Conservation (phyloP, 2,797 vertebrate genomes). For the Adrianichthys oophorus region DNA sequence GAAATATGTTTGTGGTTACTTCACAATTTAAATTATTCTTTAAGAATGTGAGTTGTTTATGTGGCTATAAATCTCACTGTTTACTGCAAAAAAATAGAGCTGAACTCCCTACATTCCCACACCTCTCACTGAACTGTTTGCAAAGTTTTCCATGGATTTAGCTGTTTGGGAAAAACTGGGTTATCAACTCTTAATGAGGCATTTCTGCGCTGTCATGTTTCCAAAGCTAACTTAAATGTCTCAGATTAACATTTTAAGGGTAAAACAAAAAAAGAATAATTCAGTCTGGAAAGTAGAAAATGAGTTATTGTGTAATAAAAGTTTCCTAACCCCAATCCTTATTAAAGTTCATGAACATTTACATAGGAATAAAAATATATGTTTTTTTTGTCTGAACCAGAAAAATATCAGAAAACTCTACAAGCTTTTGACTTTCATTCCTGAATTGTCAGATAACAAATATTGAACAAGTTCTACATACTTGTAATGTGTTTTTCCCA, state of each 20-base stretch:
- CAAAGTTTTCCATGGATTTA: neutral
- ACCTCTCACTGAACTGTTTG: neutral
- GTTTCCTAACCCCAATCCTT: too few relatives aligned
- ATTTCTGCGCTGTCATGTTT: neutral
- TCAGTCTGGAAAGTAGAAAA: too few relatives aligned
- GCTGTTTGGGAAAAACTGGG: neutral
- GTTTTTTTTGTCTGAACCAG: neutral
- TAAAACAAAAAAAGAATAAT: too few relatives aligned
- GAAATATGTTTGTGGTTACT: neutral
- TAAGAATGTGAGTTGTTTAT: neutral
- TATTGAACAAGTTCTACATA: conserved; percentile 7
- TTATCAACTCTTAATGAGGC: neutral
- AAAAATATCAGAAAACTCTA: neutral
- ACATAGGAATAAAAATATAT: too few relatives aligned
- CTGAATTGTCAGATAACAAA: too few relatives aligned
- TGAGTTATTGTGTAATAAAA: too few relatives aligned
- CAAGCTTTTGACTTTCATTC: too few relatives aligned
- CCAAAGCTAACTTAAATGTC: too few relatives aligned
- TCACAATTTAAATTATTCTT: neutral
- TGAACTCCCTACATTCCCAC: neutral
- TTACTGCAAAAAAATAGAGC: neutral
- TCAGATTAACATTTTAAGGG: too few relatives aligned
- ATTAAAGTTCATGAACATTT: too few relatives aligned
- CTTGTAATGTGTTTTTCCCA: conserved; percentile 1
- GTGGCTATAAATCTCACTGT: neutral